A percentile compares a stretch with the other conserved stretches of the same genome.
phyloP scores from a whole-genome alignment of 2,888 invertebrate species.

The Cheilosia vernalis region DNA sequence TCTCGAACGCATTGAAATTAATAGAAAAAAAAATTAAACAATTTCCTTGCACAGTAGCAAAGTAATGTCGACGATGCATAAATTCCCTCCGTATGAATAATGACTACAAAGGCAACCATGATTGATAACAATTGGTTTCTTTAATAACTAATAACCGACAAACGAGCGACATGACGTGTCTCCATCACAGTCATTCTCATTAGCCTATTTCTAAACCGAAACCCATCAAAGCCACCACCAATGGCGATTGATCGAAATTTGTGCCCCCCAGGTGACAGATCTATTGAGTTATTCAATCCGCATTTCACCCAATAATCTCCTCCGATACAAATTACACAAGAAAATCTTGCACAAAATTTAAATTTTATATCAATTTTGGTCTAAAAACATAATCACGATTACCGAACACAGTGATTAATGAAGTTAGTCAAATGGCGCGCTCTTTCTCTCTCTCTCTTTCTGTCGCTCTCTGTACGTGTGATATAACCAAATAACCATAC shows the following conservation, averaged over 20 bases:
- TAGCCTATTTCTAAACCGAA: too few relatives aligned
- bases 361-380: slow-evolving; percentile 36
- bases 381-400: slow-evolving; percentile 69
- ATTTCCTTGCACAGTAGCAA: too few relatives aligned
- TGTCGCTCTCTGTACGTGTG: slow-evolving; percentile 3
- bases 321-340: slow-evolving; percentile 55
- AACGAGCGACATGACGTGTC: too few relatives aligned
- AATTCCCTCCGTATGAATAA: too few relatives aligned
- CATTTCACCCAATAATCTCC: slow-evolving; percentile 49
- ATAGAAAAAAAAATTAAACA: too few relatives aligned
- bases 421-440: slow-evolving; percentile 50
- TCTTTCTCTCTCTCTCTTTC: background rate
- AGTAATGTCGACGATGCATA: too few relatives aligned
- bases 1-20: too few relatives aligned
- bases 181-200: too few relatives aligned
- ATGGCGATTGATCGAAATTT: background rate
- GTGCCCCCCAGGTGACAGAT: slow-evolving; percentile 6
- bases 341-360: slow-evolving; percentile 64
- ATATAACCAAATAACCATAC: slow-evolving; percentile 32
- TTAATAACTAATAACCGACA: too few relatives aligned
- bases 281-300: slow-evolving; percentile 47
- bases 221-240: too few relatives aligned
- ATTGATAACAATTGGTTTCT: too few relatives aligned
- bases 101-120: too few relatives aligned
- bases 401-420: slow-evolving; percentile 60